Evolutionary conservation across 1,140 invertebrate species (phyloP), one percentile per base, ranked within the genome.

Genomic region (Solenopsis invicta): DNA sequence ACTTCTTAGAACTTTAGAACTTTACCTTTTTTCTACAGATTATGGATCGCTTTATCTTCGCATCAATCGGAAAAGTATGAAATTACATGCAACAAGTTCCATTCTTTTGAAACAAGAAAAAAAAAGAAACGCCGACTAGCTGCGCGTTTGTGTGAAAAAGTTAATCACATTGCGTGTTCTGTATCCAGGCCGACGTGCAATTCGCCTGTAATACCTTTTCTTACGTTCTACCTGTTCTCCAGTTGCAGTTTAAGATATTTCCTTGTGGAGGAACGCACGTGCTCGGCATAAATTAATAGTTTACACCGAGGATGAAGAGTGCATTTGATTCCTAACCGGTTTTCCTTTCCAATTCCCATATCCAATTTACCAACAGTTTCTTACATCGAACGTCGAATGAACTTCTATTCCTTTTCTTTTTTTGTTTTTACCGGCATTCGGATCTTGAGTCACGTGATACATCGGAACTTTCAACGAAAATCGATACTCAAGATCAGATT

Each of bases 401-500:
- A 41, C 41, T 45, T 50, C 18, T 9, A 18, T 50, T 66, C 37
- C 18, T 37, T 37, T 66, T 48, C 18, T 4, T 0, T 45, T 77
- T 61, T 85, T 52, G 24, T 52, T 4, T 21, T 5, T 18, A 18
- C 4, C 4, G 18, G 10, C 4, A 41, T 24, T 6, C 45, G 37
- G 0, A 41, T 24, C n/a, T 82, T 34, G 24, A 24, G 45, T 9
- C 16, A 59, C 16, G 8, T 9, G 66, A 64, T 34, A 77, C 0
- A 54, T 59, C 10, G 12, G 13, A 10, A 34, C 69, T 85, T 81
- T 87, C 54, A 10, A 34, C 85, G 85, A 72, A 87, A 90, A 71
- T 48, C 13, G 41, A 90, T 90, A 85, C 41, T 66, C 61, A 18
- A 45, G 50, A 84, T 87, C 56, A 34, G 50, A 84, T 88, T 89